phyloP scores from a whole-genome alignment of 2,888 invertebrate genomes.

The Nasonia oneida region DNA sequence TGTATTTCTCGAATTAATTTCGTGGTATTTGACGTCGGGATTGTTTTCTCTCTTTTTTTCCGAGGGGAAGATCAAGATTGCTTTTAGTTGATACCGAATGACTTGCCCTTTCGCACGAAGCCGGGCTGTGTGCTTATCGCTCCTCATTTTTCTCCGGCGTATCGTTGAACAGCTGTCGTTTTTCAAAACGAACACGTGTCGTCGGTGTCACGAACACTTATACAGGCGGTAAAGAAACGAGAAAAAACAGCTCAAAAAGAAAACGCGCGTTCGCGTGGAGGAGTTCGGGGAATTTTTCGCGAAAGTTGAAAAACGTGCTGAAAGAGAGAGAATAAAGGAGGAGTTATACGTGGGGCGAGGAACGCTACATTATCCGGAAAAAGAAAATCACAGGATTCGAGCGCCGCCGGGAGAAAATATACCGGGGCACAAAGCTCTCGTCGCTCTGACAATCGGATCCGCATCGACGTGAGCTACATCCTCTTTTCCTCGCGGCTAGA shows the following conservation, averaged over 20 bases:
- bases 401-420: conserved; percentile 27
- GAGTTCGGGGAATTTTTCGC: conserved; percentile 42
- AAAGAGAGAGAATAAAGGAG: not conserved
- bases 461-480: conserved; percentile 27
- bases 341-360: conserved; percentile 30
- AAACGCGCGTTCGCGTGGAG: not conserved
- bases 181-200: not conserved
- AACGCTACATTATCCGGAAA: conserved; percentile 60
- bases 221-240: not conserved
- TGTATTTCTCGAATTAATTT: conserved; percentile 32
- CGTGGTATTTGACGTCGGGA: not conserved
- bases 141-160: not conserved
- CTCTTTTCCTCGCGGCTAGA: conserved; percentile 45
- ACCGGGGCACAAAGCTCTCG: conserved; percentile 39
- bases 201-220: not conserved
- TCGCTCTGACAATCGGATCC: conserved; percentile 55
- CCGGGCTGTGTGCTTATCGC: not conserved
- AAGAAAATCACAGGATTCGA: conserved; percentile 58
- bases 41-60: not conserved
- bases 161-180: no score
- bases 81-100: not conserved
- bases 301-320: conserved; percentile 56
- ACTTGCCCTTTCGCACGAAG: not conserved
- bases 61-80: not conserved
- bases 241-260: not conserved